Conservation (phyloP, 2,888 invertebrate genomes). For the Spodoptera picta region DNA sequence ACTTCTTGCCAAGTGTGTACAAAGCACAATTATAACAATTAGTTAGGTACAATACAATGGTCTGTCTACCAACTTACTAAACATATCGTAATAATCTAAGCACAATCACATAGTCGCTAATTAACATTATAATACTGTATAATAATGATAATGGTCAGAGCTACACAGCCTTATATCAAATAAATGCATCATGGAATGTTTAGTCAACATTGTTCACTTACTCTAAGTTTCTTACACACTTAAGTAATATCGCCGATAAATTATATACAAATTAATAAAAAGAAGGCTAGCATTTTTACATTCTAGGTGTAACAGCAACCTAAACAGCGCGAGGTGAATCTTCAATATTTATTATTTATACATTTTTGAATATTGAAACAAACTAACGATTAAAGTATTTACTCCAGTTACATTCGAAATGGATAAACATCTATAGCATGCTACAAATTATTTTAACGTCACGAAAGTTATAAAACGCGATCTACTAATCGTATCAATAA, state of each 20-base stretch:
- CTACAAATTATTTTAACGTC: too few species aligned
- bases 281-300: constrained; percentile 24
- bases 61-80: constrained; percentile 9
- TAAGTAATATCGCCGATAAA: constrained; percentile 42
- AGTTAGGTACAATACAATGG: constrained; percentile 27
- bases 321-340: constrained; percentile 32
- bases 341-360: constrained; percentile 15
- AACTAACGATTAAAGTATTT: too few species aligned
- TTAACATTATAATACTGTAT: constrained; percentile 71
- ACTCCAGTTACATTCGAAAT: too few species aligned
- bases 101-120: constrained; percentile 68
- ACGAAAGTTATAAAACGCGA: too few species aligned
- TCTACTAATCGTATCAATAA: too few species aligned
- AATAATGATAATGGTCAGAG: constrained; percentile 51
- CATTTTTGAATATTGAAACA: too few species aligned
- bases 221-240: constrained; percentile 25
- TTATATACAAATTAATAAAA: constrained; percentile 52
- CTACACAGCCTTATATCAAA: constrained; percentile 65
- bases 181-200: constrained; percentile 66
- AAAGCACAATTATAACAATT: constrained; percentile 14
- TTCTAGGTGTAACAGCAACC: constrained; percentile 26
- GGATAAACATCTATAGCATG: too few species aligned
- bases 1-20: constrained; percentile 29
- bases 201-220: constrained; percentile 41
- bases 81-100: constrained; percentile 51